Evolutionary conservation across 37 sponge, comb jelly and placozoan species (phyloP).

Genomic region (Bolinopsis microptera): DNA sequence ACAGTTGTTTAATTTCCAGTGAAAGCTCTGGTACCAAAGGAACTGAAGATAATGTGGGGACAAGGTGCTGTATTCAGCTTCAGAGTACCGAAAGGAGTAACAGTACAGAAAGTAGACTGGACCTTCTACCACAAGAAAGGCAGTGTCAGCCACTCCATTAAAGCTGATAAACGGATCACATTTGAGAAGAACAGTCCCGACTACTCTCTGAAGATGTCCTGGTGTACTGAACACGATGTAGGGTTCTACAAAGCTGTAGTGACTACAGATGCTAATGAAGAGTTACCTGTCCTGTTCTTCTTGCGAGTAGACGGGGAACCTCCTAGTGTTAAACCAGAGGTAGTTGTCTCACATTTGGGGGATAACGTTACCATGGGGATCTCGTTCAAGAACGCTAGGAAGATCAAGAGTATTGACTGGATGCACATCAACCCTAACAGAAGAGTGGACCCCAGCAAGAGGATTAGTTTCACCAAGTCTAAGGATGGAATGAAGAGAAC

Average conservation of each 20-base stretch:
- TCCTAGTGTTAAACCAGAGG: conserved; percentile 2
- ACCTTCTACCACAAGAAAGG: conserved; percentile 32
- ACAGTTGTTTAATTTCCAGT: neutral
- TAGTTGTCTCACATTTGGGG: conserved; percentile 14
- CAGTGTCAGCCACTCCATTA: neutral
- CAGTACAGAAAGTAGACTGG: neutral
- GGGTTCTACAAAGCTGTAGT: conserved; percentile 28
- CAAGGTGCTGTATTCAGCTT: conserved; percentile 22
- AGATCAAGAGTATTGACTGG: neutral
- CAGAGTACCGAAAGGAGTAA: conserved; percentile 2
- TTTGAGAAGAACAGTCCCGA: conserved; percentile 4
- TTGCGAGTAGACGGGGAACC: neutral
- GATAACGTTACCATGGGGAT: conserved; percentile 38
- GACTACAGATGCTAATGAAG: conserved; percentile 20
- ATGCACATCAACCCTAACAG: neutral
- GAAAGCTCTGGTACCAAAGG: conserved; percentile 27
- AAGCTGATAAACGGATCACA: neutral
- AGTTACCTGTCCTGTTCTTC: neutral
- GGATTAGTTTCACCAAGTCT: neutral
- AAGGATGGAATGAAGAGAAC: conserved; percentile 19
- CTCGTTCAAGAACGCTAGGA: conserved; percentile 44
- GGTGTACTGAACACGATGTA: conserved; percentile 1
- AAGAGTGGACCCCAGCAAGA: neutral
- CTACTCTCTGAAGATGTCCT: conserved; percentile 37
- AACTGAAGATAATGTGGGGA: conserved; percentile 21